Evolutionary conservation across 2,113 vertebrate genomes (phyloP).

Genomic region (Marmota flaviventris): DNA sequence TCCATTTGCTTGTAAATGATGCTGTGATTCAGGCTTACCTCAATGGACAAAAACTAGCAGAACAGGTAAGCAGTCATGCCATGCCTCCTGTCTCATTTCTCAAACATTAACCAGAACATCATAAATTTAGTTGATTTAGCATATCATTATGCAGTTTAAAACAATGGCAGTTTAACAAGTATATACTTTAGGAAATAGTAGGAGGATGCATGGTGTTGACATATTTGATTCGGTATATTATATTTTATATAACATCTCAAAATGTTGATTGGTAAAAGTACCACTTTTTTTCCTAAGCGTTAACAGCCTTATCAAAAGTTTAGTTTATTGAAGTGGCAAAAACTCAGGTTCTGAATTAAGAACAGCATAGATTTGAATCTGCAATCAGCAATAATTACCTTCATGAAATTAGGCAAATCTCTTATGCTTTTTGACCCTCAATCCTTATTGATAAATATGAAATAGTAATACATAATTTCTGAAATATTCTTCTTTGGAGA

Average conservation of each 20-base stretch:
- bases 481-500: neutral
- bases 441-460: neutral
- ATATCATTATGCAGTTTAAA: neutral
- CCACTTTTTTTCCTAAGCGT: neutral
- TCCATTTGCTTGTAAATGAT: conserved; percentile 88
- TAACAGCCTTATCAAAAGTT: neutral
- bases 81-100: neutral
- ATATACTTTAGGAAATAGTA: neutral
- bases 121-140: neutral
- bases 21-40: conserved; percentile 88
- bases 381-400: neutral
- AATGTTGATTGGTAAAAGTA: neutral
- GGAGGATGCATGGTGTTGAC: neutral
- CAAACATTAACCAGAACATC: fast-evolving
- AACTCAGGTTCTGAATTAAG: neutral
- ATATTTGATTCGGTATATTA: neutral
- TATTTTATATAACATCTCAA: neutral
- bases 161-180: neutral
- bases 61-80: conserved; percentile 87
- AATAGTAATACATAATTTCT: neutral
- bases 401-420: neutral
- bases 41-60: conserved; percentile 85
- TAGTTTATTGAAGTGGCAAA: neutral
- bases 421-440: neutral
- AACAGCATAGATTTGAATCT: neutral